Evolutionary conservation across 2,888 invertebrate genomes (phyloP), one percentile per base, ranked within the genome.

Genomic region (Vandiemenella viatica): DNA sequence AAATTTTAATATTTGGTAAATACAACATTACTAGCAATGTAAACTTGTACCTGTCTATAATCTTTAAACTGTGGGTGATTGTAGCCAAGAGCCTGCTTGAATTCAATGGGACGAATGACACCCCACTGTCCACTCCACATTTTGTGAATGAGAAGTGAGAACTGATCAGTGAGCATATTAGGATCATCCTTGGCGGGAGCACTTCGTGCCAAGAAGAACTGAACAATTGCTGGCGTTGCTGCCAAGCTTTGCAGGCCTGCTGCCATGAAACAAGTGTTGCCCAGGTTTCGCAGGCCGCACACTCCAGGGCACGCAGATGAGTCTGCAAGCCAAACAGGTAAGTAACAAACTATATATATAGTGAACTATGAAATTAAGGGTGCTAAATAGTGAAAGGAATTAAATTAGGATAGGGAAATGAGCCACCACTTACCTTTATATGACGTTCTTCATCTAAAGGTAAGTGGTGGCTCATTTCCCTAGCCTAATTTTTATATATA

Each of bases 31-130:
- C n/a, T n/a, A n/a, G n/a, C n/a, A n/a, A n/a, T n/a, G n/a, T n/a
- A 43, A 19, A 42, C 18, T 10, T 18, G 21, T 61, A 76, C 76
- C 70, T 77, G 77, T 62, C 76, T 63, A 51, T 71, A 75, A 61
- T 77, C 77, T 58, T 74, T 73, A 59, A 78, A 79, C 61, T 78
- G 77, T 2, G 72, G 67, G 59, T 74, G 74, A 57, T 72, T 73
- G 6, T 68, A 62, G 1, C 75, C 76, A 43, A 79, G 65, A 3
- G 71, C 69, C 51, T 72, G 69, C 58, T 77, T 77, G 57, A 79
- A 77, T 53, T 74, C 72, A 10, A 64, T 62, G 1, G 76, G 75
- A 53, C 69, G 67, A 21, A 76, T 64, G 16, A 71, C 65, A 42
- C 69, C 67, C 56, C 67, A 73, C 49, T 68, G 65, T 0, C 75